phyloP scores from a whole-genome alignment of 2,888 invertebrate species.

The Philonicus albiceps region DNA sequence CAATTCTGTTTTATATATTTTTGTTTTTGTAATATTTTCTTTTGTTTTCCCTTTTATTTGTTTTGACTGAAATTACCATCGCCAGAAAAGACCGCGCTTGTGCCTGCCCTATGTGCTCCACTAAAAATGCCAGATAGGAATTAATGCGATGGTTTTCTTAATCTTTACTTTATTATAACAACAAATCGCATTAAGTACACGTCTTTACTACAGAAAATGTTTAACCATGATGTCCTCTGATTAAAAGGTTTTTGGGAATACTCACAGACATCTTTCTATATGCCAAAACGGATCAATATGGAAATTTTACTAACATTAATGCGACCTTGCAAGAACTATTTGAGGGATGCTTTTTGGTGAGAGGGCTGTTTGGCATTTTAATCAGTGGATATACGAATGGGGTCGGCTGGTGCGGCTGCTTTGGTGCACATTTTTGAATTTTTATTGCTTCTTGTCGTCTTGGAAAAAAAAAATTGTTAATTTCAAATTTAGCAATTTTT shows the following conservation, averaged over 20 bases:
- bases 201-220: background rate
- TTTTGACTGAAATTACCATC: constrained; percentile 43
- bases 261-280: background rate
- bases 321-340: background rate
- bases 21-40: constrained; percentile 45
- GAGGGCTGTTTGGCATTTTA: constrained; percentile 39
- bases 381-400: constrained; percentile 21
- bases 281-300: background rate
- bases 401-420: constrained; percentile 13
- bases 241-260: background rate
- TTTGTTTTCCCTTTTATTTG: constrained; percentile 41
- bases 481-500: background rate
- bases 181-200: background rate
- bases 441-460: background rate
- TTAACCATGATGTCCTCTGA: background rate
- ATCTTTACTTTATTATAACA: background rate
- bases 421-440: background rate
- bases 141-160: background rate
- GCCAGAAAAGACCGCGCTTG: constrained; percentile 59
- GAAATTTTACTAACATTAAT: background rate
- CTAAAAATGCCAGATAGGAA: constrained; percentile 45
- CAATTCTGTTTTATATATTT: background rate
- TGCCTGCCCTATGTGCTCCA: constrained; percentile 64
- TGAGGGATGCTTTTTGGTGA: constrained; percentile 6
- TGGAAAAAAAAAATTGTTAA: background rate